A percentile compares a stretch with the other conserved stretches of the same genome.
Conservation (phyloP, 2,113 vertebrate species). For the Crotalus horridus region DNA sequence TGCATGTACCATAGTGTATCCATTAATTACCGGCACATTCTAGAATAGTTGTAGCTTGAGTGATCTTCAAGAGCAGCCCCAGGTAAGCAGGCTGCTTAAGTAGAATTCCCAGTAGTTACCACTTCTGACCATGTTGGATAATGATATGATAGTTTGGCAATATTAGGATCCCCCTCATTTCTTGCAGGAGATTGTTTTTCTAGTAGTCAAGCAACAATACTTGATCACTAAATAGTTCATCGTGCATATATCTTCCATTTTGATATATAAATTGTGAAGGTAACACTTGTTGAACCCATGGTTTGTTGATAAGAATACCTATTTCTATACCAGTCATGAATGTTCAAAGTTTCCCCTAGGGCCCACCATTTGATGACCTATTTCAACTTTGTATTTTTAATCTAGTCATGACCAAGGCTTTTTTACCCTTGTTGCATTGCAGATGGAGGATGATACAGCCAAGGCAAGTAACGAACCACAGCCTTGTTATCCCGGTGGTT, state of each 20-base stretch:
- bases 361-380: background rate
- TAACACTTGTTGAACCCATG: background rate
- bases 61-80: background rate
- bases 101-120: background rate
- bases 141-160: background rate
- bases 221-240: background rate
- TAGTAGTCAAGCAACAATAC: background rate
- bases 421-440: constrained; percentile 97
- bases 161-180: background rate
- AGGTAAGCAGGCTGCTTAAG: background rate
- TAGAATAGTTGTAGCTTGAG: background rate
- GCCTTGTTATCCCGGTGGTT: constrained; percentile 98
- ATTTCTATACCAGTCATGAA: background rate
- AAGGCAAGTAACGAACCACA: constrained; percentile 91
- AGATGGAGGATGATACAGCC: constrained; percentile 97
- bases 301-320: background rate
- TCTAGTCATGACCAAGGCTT: background rate
- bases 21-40: background rate
- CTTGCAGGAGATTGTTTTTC: background rate
- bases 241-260: background rate
- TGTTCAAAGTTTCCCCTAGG: background rate
- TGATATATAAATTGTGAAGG: background rate
- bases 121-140: background rate
- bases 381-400: background rate
- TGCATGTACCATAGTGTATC: background rate